Percentiles rank a stretch among this genome's conserved stretches.
phyloP scores from a whole-genome alignment of 2,888 invertebrate genomes.

The Agapostemon virescens region DNA sequence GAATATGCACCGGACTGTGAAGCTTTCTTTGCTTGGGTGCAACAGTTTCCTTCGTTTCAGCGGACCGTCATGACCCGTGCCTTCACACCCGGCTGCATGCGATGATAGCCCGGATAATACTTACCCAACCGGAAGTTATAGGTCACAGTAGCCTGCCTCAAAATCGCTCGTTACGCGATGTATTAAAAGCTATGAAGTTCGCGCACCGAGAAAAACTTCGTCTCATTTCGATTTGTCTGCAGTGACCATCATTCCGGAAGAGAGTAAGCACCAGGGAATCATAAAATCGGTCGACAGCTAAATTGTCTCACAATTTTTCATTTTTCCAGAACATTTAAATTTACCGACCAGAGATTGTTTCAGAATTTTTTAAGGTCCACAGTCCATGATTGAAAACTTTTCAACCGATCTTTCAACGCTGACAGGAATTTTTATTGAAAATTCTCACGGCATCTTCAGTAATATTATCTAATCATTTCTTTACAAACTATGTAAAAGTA shows the following conservation, averaged over 20 bases:
- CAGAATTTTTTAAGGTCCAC: too few species aligned
- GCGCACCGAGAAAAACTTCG: neutral
- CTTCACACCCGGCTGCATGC: constrained; percentile 74
- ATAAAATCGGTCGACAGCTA: neutral
- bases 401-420: too few species aligned
- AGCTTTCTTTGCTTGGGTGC: constrained; percentile 52
- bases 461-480: too few species aligned
- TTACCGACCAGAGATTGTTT: too few species aligned
- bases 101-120: constrained; percentile 73
- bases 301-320: neutral
- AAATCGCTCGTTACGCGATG: constrained; percentile 42
- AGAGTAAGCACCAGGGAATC: neutral
- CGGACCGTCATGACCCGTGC: constrained; percentile 72
- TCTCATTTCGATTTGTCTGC: neutral
- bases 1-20: constrained; percentile 48
- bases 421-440: too few species aligned
- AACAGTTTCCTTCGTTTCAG: constrained; percentile 56
- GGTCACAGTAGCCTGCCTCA: constrained; percentile 42
- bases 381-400: too few species aligned
- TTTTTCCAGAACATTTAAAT: neutral
- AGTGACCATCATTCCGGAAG: neutral
- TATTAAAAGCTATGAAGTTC: constrained; percentile 28
- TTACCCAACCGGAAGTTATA: constrained; percentile 60
- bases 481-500: too few species aligned
- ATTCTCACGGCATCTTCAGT: too few species aligned